Percentiles rank a stretch among this genome's conserved stretches.
These are phyloP conservation scores for Allobates femoralis DNA, from an alignment of 2,797 vertebrate species.

Conservation along the genomic window DNA sequence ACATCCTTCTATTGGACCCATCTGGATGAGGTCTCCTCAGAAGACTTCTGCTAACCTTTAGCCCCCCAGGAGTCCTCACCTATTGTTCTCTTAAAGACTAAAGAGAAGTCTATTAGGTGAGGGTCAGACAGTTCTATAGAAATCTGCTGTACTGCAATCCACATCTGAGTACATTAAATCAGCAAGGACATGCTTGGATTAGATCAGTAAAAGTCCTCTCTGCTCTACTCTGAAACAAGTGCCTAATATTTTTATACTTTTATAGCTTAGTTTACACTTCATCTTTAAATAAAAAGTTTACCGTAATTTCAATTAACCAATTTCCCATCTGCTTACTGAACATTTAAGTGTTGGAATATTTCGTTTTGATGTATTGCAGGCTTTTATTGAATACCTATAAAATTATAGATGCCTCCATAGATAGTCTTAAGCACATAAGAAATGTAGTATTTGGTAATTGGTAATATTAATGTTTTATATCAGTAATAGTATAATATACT, in stretches of 20 bases:
- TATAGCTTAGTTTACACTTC: background rate
- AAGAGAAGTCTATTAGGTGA: constrained; percentile 77
- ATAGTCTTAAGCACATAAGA: background rate
- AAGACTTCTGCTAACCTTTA: constrained; percentile 2
- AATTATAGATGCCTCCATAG: background rate
- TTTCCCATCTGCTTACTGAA: background rate
- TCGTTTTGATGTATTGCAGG: background rate
- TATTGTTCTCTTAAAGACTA: constrained; percentile 44
- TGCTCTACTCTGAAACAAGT: background rate
- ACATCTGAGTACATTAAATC: constrained; percentile 79
- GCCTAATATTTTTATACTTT: background rate
- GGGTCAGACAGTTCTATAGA: constrained; percentile 82
- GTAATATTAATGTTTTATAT: background rate
- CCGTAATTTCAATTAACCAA: background rate
- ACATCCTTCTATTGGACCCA: constrained; percentile 61
- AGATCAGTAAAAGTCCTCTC: background rate
- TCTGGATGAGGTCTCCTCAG: constrained; percentile 66
- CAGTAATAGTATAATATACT: background rate
- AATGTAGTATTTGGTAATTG: background rate
- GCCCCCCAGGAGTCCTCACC: constrained; percentile 3
- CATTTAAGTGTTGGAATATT: background rate
- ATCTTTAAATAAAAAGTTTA: background rate
- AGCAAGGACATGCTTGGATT: constrained; percentile 76
- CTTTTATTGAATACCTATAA: background rate
- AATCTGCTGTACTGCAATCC: constrained; percentile 80